These are phyloP conservation scores for Orchestia grillus DNA, from an alignment of 1,140 invertebrate species.

Conservation along the genomic window DNA sequence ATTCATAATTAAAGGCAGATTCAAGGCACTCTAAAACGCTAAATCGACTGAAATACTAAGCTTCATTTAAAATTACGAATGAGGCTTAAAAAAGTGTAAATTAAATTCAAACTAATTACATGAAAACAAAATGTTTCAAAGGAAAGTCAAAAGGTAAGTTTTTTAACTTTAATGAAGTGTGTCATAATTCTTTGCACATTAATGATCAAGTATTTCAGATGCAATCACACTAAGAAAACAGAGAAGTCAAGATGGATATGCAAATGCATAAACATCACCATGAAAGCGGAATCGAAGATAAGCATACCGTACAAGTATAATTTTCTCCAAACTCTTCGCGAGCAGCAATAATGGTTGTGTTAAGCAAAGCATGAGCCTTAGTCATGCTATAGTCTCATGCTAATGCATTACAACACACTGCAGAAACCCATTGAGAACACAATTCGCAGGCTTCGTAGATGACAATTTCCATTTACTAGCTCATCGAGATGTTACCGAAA, in stretches of 20 bases:
- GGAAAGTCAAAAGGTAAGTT: neutral
- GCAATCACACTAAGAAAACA: neutral
- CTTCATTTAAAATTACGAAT: neutral
- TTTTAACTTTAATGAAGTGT: neutral
- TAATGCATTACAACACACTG: neutral
- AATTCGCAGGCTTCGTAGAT: neutral
- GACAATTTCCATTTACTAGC: constrained; percentile 52
- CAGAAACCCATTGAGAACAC: neutral
- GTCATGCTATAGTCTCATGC: neutral
- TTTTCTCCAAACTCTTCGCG: neutral
- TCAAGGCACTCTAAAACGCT: neutral
- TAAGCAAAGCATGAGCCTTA: neutral
- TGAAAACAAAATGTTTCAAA: neutral
- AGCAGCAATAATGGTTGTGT: neutral
- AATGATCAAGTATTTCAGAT: neutral
- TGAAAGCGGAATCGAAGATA: neutral
- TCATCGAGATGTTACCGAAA: constrained; percentile 37
- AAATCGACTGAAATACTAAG: neutral
- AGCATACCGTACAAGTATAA: neutral
- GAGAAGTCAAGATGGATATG: neutral
- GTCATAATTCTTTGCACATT: neutral
- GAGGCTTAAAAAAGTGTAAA: neutral
- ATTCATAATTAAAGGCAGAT: no score
- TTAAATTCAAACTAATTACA: neutral
- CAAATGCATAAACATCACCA: neutral